Evolutionary conservation across 2,888 invertebrate genomes (phyloP).

Genomic region (Monoplex corrugatus): DNA sequence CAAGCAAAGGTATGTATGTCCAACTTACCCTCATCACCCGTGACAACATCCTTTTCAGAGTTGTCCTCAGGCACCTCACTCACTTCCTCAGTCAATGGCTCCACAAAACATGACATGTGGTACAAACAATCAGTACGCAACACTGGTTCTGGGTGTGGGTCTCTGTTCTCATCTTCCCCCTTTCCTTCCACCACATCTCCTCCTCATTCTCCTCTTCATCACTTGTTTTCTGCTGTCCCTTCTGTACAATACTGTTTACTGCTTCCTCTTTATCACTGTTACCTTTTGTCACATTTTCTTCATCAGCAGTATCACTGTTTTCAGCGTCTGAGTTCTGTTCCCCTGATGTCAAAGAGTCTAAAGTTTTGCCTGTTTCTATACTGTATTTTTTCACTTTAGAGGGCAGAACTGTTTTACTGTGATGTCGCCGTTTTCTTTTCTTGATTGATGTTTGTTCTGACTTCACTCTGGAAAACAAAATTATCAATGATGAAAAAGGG

Average conservation of each 20-base stretch:
- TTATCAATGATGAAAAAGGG: no score
- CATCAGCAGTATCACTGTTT: constrained; percentile 43
- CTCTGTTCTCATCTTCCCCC: constrained; percentile 7
- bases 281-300: constrained; percentile 25
- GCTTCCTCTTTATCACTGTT: neutral
- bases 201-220: constrained; percentile 4
- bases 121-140: constrained; percentile 70
- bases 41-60: constrained; percentile 40
- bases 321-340: constrained; percentile 43
- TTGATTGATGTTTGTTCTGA: constrained; percentile 7
- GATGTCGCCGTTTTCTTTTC: constrained; percentile 22
- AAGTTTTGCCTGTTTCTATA: constrained; percentile 45
- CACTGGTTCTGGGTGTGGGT: constrained; percentile 52
- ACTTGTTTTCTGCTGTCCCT: neutral
- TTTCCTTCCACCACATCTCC: constrained; percentile 46
- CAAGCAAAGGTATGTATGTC: no score
- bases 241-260: neutral
- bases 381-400: neutral
- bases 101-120: constrained; percentile 63
- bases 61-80: constrained; percentile 14
- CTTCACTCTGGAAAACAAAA: constrained; percentile 17
- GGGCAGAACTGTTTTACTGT: constrained; percentile 27
- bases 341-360: neutral
- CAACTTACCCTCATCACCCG: constrained; percentile 31
- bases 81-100: neutral